A percentile compares a stretch with the other conserved stretches of the same genome.
Evolutionary conservation across 2,888 invertebrate species (phyloP).

Genomic region (Tetranychus piercei): DNA sequence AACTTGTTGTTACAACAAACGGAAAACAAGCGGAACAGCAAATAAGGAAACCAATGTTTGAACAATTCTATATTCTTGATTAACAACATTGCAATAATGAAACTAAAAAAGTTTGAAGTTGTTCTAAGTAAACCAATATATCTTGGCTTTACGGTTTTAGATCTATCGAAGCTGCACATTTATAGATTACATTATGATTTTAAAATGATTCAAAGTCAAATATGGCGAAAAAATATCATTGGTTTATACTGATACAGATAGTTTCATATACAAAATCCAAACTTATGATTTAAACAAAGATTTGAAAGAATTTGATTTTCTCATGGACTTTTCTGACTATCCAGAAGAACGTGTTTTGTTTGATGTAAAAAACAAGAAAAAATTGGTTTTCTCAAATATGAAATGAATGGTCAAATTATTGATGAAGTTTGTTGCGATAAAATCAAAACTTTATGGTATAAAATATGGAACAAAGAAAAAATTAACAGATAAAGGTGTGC

Average conservation of each 20-base stretch:
- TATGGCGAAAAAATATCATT: slow-evolving; percentile 28
- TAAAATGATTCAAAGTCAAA: slow-evolving; percentile 25
- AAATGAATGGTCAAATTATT: slow-evolving; percentile 28
- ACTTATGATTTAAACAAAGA: slow-evolving; percentile 29
- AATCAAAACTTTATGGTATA: slow-evolving; percentile 20
- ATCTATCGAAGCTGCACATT: slow-evolving; percentile 29
- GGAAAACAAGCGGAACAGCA: slow-evolving; percentile 12
- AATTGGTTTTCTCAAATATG: slow-evolving; percentile 31
- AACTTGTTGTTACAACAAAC: slow-evolving; percentile 26
- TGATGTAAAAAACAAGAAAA: slow-evolving; percentile 29
- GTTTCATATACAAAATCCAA: slow-evolving; percentile 27
- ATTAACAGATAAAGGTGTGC: neutral
- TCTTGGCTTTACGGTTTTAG: slow-evolving; percentile 27
- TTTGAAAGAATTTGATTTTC: slow-evolving; percentile 18
- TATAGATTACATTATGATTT: slow-evolving; percentile 26
- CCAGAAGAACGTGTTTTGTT: slow-evolving; percentile 26
- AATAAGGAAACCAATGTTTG: slow-evolving; percentile 19
- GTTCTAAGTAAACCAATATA: slow-evolving; percentile 27
- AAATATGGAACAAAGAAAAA: neutral
- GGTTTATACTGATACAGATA: slow-evolving; percentile 31
- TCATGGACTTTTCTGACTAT: slow-evolving; percentile 29
- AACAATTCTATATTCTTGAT: slow-evolving; percentile 10
- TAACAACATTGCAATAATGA: slow-evolving; percentile 11
- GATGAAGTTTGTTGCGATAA: slow-evolving; percentile 28
- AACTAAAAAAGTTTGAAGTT: slow-evolving; percentile 18